A percentile compares a stretch with the other conserved stretches of the same genome.
These are phyloP conservation scores for Patagioenas fasciata DNA, from an alignment of 2,113 vertebrate species.

Conservation along the genomic window DNA sequence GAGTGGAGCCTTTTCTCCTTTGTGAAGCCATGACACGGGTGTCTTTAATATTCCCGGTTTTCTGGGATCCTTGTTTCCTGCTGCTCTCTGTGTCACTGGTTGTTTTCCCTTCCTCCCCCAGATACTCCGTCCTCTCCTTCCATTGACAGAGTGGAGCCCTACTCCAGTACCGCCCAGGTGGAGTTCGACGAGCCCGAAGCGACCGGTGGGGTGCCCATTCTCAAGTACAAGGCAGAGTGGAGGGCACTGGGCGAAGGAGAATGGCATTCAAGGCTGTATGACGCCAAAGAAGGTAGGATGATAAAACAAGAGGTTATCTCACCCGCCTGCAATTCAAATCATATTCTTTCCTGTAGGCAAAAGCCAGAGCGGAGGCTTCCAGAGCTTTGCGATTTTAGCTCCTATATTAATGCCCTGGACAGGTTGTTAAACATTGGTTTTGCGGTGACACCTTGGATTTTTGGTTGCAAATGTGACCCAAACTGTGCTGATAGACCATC, in stretches of 20 bases:
- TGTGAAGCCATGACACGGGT: too few relatives aligned
- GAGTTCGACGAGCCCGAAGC: constrained; percentile 91
- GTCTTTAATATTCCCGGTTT: neutral
- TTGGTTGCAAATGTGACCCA: neutral
- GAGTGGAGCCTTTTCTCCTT: neutral
- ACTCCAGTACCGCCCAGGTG: constrained; percentile 92
- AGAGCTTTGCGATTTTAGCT: neutral
- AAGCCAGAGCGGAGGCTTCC: neutral
- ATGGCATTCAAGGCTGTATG: constrained; percentile 82
- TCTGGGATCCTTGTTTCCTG: neutral
- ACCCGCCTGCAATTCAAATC: neutral
- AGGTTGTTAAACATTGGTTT: neutral
- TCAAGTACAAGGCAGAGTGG: constrained; percentile 91
- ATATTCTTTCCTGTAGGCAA: neutral
- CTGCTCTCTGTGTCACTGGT: neutral
- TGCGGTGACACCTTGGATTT: neutral
- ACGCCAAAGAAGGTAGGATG: constrained; percentile 85
- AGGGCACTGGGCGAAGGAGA: constrained; percentile 74
- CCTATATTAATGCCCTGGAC: neutral
- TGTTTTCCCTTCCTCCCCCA: constrained; percentile 53
- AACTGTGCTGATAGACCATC: neutral
- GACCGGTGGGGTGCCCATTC: constrained; percentile 90
- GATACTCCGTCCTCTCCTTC: constrained; percentile 93
- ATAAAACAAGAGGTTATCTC: accelerated
- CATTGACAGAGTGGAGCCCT: constrained; percentile 86